A percentile compares a stretch with the other conserved stretches of the same genome.
Evolutionary conservation across 2,113 vertebrate genomes (phyloP).

Genomic region (Ochotona princeps): DNA sequence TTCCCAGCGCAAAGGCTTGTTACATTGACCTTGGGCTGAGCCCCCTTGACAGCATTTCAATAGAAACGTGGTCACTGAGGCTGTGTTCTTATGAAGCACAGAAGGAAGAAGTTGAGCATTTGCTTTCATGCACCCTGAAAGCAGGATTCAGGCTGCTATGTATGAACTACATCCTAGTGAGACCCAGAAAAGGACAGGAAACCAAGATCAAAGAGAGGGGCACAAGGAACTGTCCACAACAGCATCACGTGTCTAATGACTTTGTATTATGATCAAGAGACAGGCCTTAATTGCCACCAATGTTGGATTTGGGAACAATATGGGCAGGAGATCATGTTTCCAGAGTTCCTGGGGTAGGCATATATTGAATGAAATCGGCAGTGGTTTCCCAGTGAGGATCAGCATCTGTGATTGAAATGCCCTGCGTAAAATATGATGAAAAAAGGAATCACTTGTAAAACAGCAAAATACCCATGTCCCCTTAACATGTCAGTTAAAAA

Average conservation of each 20-base stretch:
- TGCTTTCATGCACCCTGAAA: conserved; percentile 48
- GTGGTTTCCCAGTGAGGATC: conserved; percentile 5
- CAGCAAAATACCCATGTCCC: background rate
- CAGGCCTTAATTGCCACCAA: conserved; percentile 44
- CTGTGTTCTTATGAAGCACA: conserved; percentile 59
- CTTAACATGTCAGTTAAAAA: background rate
- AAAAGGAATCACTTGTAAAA: background rate
- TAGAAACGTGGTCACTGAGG: conserved; percentile 47
- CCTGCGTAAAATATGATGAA: background rate
- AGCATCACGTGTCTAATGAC: background rate
- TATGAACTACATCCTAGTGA: background rate
- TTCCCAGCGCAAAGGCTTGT: conserved; percentile 39
- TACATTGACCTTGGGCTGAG: conserved; percentile 68
- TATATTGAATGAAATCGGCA: conserved; percentile 53
- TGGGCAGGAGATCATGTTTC: background rate
- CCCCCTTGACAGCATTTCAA: conserved; percentile 62
- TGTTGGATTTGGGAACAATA: background rate
- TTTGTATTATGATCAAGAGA: background rate
- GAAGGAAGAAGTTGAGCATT: conserved; percentile 56
- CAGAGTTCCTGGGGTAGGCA: conserved; percentile 8
- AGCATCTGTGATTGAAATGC: background rate
- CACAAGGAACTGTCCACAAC: background rate
- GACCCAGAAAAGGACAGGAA: background rate
- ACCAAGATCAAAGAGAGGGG: background rate
- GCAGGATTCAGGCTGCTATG: background rate